These are phyloP conservation scores for Hydropsyche betteni DNA, from an alignment of 2,888 invertebrate species.

Conservation along the genomic window DNA sequence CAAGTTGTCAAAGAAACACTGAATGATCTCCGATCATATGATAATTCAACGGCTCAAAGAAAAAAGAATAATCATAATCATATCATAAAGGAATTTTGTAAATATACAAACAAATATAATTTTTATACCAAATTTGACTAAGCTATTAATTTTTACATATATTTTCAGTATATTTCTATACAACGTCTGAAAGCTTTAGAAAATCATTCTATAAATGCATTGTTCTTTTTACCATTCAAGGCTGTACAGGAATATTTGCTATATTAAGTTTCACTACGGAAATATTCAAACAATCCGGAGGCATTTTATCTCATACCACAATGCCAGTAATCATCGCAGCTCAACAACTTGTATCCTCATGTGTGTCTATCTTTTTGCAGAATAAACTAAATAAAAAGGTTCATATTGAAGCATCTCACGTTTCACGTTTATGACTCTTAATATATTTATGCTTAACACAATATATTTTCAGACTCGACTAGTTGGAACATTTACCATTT, in stretches of 20 bases:
- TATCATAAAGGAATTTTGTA: conserved; percentile 41
- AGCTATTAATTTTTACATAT: not conserved
- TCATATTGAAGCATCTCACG: not conserved
- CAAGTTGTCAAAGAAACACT: conserved; percentile 45
- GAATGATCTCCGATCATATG: conserved; percentile 7
- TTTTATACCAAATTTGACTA: not conserved
- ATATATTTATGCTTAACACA: no score
- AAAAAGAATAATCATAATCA: not conserved
- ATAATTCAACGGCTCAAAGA: conserved; percentile 34
- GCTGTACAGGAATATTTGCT: conserved; percentile 56
- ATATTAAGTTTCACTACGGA: conserved; percentile 56
- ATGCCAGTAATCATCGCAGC: conserved; percentile 45
- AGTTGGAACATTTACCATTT: conserved; percentile 55
- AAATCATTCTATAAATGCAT: conserved; percentile 53
- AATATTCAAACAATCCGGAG: conserved; percentile 52
- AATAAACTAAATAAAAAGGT: conserved; percentile 47
- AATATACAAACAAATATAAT: not conserved
- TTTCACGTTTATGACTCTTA: no score
- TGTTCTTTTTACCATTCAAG: conserved; percentile 55
- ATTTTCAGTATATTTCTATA: not conserved
- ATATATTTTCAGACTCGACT: conserved; percentile 54
- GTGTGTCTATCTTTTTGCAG: conserved; percentile 40
- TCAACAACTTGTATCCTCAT: conserved; percentile 41
- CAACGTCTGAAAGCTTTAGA: conserved; percentile 18
- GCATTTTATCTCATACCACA: conserved; percentile 36